Conservation (phyloP, 2,113 vertebrate genomes). For the Beaufortia kweichowensis region DNA sequence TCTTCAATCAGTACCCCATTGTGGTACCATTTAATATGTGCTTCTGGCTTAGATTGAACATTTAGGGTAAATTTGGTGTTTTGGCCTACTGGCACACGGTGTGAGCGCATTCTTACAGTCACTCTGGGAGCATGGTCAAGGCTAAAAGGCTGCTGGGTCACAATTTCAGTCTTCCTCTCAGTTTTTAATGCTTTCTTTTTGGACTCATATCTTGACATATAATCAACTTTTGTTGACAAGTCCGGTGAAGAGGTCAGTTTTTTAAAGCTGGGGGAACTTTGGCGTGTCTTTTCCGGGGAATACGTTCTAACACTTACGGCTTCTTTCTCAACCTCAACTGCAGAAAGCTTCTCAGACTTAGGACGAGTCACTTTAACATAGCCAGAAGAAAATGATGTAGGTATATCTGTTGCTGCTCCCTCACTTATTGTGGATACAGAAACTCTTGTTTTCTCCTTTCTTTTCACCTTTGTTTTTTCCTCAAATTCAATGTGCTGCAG, state of each 20-base stretch:
- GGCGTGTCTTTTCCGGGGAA: slow-evolving; percentile 79
- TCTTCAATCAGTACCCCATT: slow-evolving; percentile 86
- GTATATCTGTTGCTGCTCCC: slow-evolving; percentile 72
- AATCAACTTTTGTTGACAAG: slow-evolving; percentile 85
- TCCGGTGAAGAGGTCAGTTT: slow-evolving; percentile 82
- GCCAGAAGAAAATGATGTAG: slow-evolving; percentile 78
- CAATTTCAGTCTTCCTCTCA: slow-evolving; percentile 86
- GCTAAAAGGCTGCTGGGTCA: slow-evolving; percentile 90
- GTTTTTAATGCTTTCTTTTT: slow-evolving; percentile 92
- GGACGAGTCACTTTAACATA: slow-evolving; percentile 83
- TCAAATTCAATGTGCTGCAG: slow-evolving; percentile 87
- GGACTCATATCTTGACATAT: slow-evolving; percentile 91
- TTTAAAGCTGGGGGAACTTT: slow-evolving; percentile 78
- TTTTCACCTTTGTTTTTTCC: slow-evolving; percentile 81
- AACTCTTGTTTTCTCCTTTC: slow-evolving; percentile 75
- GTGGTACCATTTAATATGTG: slow-evolving; percentile 91
- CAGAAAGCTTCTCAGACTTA: slow-evolving; percentile 78
- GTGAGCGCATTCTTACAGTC: slow-evolving; percentile 93
- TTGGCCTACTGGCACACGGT: slow-evolving; percentile 84
- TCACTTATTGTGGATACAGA: slow-evolving; percentile 76
- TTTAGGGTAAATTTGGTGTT: slow-evolving; percentile 91
- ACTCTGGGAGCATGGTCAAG: slow-evolving; percentile 91
- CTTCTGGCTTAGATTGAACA: slow-evolving; percentile 90
- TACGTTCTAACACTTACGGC: slow-evolving; percentile 75
- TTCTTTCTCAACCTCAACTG: slow-evolving; percentile 61